Base-by-base conservation (phyloP, 2,888 invertebrate species). In the Antheraea yamamai region DNA sequence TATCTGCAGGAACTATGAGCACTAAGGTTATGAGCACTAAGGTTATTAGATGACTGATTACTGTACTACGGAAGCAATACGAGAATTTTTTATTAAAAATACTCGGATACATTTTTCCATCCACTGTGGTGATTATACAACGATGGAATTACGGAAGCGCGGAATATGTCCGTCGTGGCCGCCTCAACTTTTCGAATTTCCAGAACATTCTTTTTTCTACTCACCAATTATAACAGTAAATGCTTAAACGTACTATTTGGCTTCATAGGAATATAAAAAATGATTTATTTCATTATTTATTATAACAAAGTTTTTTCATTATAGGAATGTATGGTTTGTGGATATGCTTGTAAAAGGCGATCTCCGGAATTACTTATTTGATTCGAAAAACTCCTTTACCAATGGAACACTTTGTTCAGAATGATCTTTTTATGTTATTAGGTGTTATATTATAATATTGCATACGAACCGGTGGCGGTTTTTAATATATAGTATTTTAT, bases 61-160 rank as follows among this genome's bases (percentile, higher is more conserved):
- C 64, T 26, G 16, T 16, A 66, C 30, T 16, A 30, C 64, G 26
- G 4, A 30, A 66, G 64, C 72, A 0, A 47, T 23, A 51, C 18
- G 20, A 72, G 47, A 72, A n/a, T 51, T 72, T 51, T 72, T 39
- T 72, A 72, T 72, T 72, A 39, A 72, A 72, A 66, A 66, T 66
- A 66, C 64, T 66, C 30, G 26, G 1, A 26, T 30, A 66, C 14
- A 30, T 66, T 30, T 66, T 61, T 66, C 16, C 20, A 66, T 30
- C 64, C 64, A 66, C 64, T 30, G 64, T 66, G 64, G 64, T 66
- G 64, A 66, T 66, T 66, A 26, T 66, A 66, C 30, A 66, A 66
- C 4, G 64, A 30, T 30, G 64, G 64, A 66, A 66, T 66, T 30
- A 26, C 26, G 64, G 16, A 12, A 66, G 64, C 64, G 64, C 14